Evolutionary conservation across 2,888 invertebrate genomes (phyloP).

Genomic region (Tetragonisca angustula): DNA sequence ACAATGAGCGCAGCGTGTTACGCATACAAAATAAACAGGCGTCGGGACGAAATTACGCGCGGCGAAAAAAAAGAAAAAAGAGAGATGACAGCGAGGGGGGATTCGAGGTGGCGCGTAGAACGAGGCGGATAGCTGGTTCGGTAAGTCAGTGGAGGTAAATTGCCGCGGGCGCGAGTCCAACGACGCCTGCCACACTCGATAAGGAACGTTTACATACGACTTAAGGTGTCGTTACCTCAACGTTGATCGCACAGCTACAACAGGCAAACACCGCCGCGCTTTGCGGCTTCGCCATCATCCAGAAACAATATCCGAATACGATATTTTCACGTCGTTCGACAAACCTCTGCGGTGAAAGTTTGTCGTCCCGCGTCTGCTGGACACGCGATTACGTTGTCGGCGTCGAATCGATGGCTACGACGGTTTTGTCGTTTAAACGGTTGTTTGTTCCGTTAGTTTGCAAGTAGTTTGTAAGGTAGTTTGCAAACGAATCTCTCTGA

Average conservation of each 20-base stretch:
- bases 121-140: constrained; percentile 43
- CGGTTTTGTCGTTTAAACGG: too few species aligned
- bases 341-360: neutral
- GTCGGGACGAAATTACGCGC: constrained; percentile 48
- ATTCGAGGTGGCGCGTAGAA: constrained; percentile 8
- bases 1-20: constrained; percentile 71
- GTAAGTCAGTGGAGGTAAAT: constrained; percentile 65
- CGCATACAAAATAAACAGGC: constrained; percentile 71
- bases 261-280: constrained; percentile 27
- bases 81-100: neutral
- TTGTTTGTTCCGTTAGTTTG: neutral
- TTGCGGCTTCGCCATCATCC: neutral
- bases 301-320: constrained; percentile 4
- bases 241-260: constrained; percentile 61
- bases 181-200: constrained; percentile 67
- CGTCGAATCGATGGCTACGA: too few species aligned
- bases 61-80: neutral
- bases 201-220: constrained; percentile 72
- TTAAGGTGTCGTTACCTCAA: constrained; percentile 67
- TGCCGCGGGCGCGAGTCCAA: constrained; percentile 58
- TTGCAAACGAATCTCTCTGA: too few species aligned
- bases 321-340: constrained; percentile 8
- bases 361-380: neutral
- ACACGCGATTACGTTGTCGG: neutral
- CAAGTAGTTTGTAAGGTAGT: too few species aligned